Evolutionary conservation across 2,888 invertebrate species (phyloP), one percentile per base, ranked within the genome.

Genomic region (Agriopis aurantiaria): DNA sequence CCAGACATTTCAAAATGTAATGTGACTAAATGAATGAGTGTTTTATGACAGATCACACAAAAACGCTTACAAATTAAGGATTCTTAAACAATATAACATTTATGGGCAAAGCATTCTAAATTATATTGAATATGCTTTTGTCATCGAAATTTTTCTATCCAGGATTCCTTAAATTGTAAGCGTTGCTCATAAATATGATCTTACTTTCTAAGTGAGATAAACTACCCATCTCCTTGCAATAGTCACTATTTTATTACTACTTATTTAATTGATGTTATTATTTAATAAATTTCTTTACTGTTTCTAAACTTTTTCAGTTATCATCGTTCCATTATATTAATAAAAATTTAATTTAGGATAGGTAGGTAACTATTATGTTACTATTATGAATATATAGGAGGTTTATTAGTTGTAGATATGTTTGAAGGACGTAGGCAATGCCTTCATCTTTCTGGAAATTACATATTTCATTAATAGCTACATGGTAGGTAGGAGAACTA

Each of bases 171-270:
- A 5, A 55, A 17, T 57, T 57, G 56, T 43, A 43, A 57, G 43
- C 41, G 14, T 57, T 43, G 8, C 11, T 43, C 14, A 43, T 10
- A 8, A 55, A 10, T 43, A 17, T 1, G 9, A 14, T 3, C 14
- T 41, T 56, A 55, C 55, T 40, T 57, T 45, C 12, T 55, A 8
- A n/a, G 56, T 56, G 0, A 56, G 14, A 14, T 43, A 10, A 43
- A 43, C 40, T 57, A 43, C 10, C 14, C 43, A 56, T 56, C 10
- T 45, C 46, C 23, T 58, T 46, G 58, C 23, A 11, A 48, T 33
- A 58, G 12, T 58, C 46, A 58, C 46, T 33, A 58, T 12, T 77
- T 66, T 57, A 59, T 43, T 23, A 17, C 51, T 11, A n/a, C 17
- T 48, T 46, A 46, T 55, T 55, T 51, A 9, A 46, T 46, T 4